Evolutionary conservation across 2,797 vertebrate species (phyloP), one percentile per base, ranked within the genome.

Genomic region (Thaleichthys pacificus): DNA sequence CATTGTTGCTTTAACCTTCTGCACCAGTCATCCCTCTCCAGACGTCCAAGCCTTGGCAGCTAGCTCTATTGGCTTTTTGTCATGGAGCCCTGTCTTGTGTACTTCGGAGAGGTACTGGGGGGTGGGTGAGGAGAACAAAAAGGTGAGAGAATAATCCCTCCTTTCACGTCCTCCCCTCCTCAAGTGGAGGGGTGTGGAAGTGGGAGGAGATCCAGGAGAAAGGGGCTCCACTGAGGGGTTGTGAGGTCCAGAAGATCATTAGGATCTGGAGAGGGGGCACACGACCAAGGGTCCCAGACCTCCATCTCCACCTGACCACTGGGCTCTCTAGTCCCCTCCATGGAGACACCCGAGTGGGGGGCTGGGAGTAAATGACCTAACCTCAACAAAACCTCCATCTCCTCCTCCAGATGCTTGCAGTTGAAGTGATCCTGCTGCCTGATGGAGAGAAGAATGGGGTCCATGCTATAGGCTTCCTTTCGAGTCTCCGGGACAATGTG

Each of bases 1-100:
- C 89, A 93, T 91, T 91, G 91, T 93, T 91, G 88, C 89, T 88
- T 92, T 93, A 93, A 93, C 92, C 92, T 92, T 83, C 86, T 88
- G 86, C 79, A 85, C 89, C 89, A 88, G 89, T 91, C 91, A 93
- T 92, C 89, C 91, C 89, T 92, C 90, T 90, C 86, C 86, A 86
- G 84, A 87, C 85, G 89, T 86, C 89, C 78, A 70, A 89, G 88
- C 84, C 88, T 85, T 88, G 86, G 89, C 89, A 91, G 89, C 87
- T 84, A 88, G 85, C 87, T 89, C 88, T 89, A 89, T 91, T 91
- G 88, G 87, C 89, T 91, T 88, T 93, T 77, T 76, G 79, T 82
- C 90, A 89, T 70, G 72, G 80, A 89, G 86, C 85, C 82, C 83
- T 82, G 85, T 88, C 82, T 86, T 83, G 78, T 89, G 86, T 87